These are phyloP conservation scores for Rhincodon typus DNA, from an alignment of 2,797 vertebrate genomes.

Conservation along the genomic window DNA sequence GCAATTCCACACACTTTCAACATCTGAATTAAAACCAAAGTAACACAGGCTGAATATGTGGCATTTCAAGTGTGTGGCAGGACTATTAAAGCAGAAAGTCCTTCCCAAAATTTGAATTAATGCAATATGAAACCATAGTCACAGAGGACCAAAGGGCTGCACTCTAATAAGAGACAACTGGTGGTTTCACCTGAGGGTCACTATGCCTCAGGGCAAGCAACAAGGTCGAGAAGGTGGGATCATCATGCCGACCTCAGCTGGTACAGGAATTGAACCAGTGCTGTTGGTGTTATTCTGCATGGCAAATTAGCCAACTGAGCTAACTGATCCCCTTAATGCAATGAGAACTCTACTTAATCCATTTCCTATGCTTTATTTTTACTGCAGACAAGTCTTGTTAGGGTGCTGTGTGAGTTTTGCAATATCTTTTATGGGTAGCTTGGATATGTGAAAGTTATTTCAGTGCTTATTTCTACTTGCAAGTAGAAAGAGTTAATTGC, in stretches of 20 bases:
- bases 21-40: neutral
- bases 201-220: too few relatives aligned
- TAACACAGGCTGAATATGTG: neutral
- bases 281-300: too few relatives aligned
- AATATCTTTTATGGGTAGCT: neutral
- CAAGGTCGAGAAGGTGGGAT: too few relatives aligned
- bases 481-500: neutral
- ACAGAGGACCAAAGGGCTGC: too few relatives aligned
- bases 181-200: too few relatives aligned
- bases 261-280: too few relatives aligned
- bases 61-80: neutral
- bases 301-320: too few relatives aligned
- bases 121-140: too few relatives aligned
- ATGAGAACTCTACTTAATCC: neutral
- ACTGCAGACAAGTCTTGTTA: neutral
- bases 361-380: neutral
- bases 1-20: neutral
- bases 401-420: too few relatives aligned
- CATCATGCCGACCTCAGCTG: too few relatives aligned
- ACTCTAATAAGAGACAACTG: too few relatives aligned
- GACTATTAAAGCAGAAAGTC: neutral
- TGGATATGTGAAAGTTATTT: neutral
- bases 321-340: neutral
- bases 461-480: neutral
- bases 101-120: neutral